Evolutionary conservation across 2,797 vertebrate species (phyloP).

Genomic region (Chiroxiphia lanceolata): DNA sequence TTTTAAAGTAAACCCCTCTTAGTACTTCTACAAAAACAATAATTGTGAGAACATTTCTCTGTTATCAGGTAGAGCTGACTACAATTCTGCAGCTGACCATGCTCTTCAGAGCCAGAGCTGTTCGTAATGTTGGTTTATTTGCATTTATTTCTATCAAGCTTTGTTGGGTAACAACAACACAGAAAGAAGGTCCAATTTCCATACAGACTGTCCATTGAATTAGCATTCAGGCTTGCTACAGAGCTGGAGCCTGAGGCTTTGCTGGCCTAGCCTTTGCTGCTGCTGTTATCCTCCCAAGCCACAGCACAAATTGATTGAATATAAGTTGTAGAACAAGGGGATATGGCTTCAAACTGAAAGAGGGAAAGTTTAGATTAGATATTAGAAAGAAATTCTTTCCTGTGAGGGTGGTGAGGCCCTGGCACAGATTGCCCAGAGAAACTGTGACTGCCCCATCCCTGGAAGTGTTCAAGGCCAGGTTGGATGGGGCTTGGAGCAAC

Average conservation of each 20-base stretch:
- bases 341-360: neutral
- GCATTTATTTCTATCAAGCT: neutral
- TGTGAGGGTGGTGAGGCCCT: neutral
- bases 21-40: neutral
- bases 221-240: too few species aligned
- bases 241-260: neutral
- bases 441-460: neutral
- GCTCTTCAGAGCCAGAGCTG: neutral
- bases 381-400: neutral
- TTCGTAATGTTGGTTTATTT: neutral
- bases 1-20: neutral
- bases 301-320: neutral
- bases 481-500: neutral
- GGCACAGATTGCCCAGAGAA: neutral
- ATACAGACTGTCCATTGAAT: neutral
- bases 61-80: neutral
- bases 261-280: neutral
- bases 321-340: neutral
- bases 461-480: neutral
- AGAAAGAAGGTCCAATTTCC: neutral
- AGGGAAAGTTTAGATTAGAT: neutral
- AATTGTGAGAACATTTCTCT: neutral
- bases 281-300: neutral
- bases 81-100: rapidly evolving
- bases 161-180: rapidly evolving